Conservation (phyloP, 2,888 invertebrate species). For the Dromius quadrimaculatus region DNA sequence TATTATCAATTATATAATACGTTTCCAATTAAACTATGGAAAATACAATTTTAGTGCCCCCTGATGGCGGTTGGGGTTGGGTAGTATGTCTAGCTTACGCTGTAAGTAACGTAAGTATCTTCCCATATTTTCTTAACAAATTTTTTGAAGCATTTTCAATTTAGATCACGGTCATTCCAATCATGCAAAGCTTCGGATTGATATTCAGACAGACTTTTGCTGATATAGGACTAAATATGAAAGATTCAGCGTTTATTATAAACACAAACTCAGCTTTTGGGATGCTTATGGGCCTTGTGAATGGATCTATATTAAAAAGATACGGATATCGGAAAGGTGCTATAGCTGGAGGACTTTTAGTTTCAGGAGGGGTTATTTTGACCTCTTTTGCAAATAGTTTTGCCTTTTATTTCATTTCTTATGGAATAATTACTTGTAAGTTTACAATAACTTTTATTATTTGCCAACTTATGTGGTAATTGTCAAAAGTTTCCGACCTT, state of each 20-base stretch:
- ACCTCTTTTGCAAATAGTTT: conserved; percentile 72
- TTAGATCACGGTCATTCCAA: conserved; percentile 68
- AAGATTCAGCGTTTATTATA: conserved; percentile 74
- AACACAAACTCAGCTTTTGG: conserved; percentile 77
- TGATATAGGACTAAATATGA: conserved; percentile 71
- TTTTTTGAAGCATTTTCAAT: conserved; percentile 41
- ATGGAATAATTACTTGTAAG: conserved; percentile 79
- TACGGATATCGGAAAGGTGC: conserved; percentile 78
- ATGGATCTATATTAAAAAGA: conserved; percentile 73
- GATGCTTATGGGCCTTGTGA: conserved; percentile 75
- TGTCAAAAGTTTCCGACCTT: no score
- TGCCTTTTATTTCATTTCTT: conserved; percentile 72
- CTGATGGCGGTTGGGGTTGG: conserved; percentile 70
- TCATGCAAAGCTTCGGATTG: conserved; percentile 76
- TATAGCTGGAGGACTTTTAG: conserved; percentile 69
- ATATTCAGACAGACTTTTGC: conserved; percentile 75
- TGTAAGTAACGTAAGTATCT: conserved; percentile 66
- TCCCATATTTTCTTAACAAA: conserved; percentile 10
- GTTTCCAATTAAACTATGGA: no score
- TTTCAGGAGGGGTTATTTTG: conserved; percentile 71
- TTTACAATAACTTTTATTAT: no score
- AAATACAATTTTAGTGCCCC: conserved; percentile 61
- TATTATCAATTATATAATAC: not conserved
- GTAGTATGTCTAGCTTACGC: conserved; percentile 65
- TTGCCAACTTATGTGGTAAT: no score